Conservation (phyloP, 2,888 invertebrate species). For the Sympetrum striolatum region DNA sequence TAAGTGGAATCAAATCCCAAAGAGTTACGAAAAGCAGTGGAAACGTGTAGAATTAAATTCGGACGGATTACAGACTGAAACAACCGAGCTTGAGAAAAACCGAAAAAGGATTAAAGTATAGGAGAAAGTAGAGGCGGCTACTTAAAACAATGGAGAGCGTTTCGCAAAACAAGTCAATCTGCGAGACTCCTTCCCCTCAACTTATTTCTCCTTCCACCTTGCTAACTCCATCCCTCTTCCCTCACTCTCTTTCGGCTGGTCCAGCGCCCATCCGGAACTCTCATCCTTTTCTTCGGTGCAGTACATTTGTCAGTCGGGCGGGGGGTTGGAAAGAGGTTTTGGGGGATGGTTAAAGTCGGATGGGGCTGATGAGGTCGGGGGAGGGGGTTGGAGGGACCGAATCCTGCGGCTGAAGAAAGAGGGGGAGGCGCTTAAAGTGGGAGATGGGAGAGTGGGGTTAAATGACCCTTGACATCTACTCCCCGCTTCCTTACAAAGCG, state of each 20-base stretch:
- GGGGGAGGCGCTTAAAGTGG: not conserved
- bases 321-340: constrained; percentile 2
- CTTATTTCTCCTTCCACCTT: not conserved
- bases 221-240: not conserved
- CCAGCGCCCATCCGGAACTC: not conserved
- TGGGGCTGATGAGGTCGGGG: constrained; percentile 10
- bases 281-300: not conserved
- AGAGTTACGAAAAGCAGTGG: too few species aligned
- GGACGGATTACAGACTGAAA: too few species aligned
- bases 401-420: not conserved
- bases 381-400: not conserved
- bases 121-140: not conserved
- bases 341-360: not conserved
- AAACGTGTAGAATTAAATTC: too few species aligned
- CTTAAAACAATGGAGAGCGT: not conserved
- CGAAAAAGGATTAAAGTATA: not conserved
- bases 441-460: constrained; percentile 5
- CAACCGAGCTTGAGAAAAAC: not conserved
- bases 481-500: constrained; percentile 23
- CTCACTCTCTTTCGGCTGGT: not conserved
- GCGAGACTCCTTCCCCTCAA: not conserved
- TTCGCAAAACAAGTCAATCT: constrained; percentile 21
- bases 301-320: constrained; percentile 28
- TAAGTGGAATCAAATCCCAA: too few species aligned
- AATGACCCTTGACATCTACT: constrained; percentile 41